Base-by-base conservation (phyloP, 2,797 vertebrate species). In the Podargus strigoides region DNA sequence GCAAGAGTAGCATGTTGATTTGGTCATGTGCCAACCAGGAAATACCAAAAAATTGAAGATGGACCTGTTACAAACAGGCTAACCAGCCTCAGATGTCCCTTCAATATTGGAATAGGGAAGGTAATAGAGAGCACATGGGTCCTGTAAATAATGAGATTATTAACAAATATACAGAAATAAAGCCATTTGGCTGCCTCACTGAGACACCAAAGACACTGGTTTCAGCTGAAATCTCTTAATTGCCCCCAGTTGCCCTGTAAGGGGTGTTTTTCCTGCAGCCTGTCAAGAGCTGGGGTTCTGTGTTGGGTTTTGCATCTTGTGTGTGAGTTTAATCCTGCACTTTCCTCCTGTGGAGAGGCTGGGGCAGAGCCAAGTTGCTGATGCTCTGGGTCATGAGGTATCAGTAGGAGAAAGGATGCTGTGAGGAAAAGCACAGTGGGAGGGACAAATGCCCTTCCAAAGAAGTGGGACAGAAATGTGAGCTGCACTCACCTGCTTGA, bases 51-150 rank as follows among this genome's bases (percentile, higher is more conserved):
- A 93, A 50, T 80, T 94, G 92, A 95, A 96, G 96, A 97, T 96
- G 94, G 94, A 90, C 93, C 90, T 22, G 12, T 86, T 90, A 86
- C 95, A 97, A 97, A 96, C 78, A 89, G 78, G n/a, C 94, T 97
- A 97, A 97, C 90, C 89, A 94, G 62, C 77, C 96, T 97, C 96
- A 97, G 95, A 95, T 97, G 97, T 96, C 90, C 89, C 77, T 84
- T 85, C 6, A 1, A n/a, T 90, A 83, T 63, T 18, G 12, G 85
- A 70, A 76, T 84, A 82, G 36, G 39, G 80, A 91, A 88, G 90
- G 80, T 95, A 96, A 97, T 93, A 50, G 47, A 50, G 84, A 97
- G 95, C 96, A 95, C 91, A 84, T 89, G 94, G 83, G 82, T 52
- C 92, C 49, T 66, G 82, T 85, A 89, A 96, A 96, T 96, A 92